Evolutionary conservation across 2,888 invertebrate genomes (phyloP), one percentile per base, ranked within the genome.

Genomic region (Diadromus collaris): DNA sequence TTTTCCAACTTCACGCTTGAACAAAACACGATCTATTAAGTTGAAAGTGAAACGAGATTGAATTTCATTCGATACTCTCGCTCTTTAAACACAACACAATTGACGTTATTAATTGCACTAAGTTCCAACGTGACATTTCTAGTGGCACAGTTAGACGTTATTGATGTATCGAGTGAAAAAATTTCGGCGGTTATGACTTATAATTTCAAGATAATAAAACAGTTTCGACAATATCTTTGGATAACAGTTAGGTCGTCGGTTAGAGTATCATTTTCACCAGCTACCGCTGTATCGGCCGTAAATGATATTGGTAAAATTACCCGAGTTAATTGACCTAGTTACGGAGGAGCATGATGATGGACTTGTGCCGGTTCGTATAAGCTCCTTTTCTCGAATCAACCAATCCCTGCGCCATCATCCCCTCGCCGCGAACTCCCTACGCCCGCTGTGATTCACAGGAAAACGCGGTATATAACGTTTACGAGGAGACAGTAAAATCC

Each of bases 281-380:
- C 32, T 13, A 6, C 48, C 48, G 27, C 19, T n/a, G 29, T 41
- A 68, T 41, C 38, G 19, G 13, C 56, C 41, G 13, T 56, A 34
- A 58, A 41, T 38, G 29, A 56, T 56, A 68, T 41, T 58, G 56
- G 27, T n/a, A 68, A 70, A 51, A 70, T 76, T 71, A 71, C 51
- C 38, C 54, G 19, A 63, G 67, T 72, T 72, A 67, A 77, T 77
- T 72, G 61, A 72, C 54, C 73, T 41, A 68, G 21, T 77, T 72
- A 13, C 24, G 27, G 72, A 29, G 34, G 51, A 38, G 24, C 13
- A 19, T 34, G 27, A 48, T 34, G 19, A 44, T 19, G 19, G 41
- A 27, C 54, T 41, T 38, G 7, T 19, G 21, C n/a, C 10, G 29
- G 51, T 19, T 48, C 44, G 29, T 16, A 32, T n/a, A 67, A 21